Evolutionary conservation across 1,140 invertebrate species (phyloP), one percentile per base, ranked within the genome.

Genomic region (Antheraea pernyi): DNA sequence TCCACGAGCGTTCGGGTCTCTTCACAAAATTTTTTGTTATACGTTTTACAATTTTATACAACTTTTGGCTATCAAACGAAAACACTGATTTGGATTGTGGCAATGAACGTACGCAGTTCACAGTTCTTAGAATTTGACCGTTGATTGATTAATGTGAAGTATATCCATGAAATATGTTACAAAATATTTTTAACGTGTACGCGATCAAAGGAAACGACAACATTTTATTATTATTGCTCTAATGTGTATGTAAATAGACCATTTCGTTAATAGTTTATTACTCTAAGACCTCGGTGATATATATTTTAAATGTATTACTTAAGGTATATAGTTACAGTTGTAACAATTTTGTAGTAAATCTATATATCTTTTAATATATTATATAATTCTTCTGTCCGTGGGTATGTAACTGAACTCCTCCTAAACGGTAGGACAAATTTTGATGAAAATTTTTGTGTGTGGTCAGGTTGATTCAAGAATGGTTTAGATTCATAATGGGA

Each of bases 131-230:
- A 53, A 16, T 16, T 53, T 53, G 46, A 53, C 46, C 16, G 46
- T 53, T 53, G 46, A 53, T 53, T 53, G 46, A 53, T 53, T 53
- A 53, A 53, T 53, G 16, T 16, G 16, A 53, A 53, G 46, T 53
- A 53, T 53, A 53, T 53, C 46, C 46, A 53, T 53, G 46, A n/a
- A 53, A 53, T 53, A 16, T 63, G 61, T 63, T 65, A 65, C 19
- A 22, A 65, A 53, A 65, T 46, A 19, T 42, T 65, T 65, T 42
- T 22, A 48, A 22, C 64, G 46, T 59, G 58, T 71, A 68, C 71
- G 70, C 71, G 76, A 78, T 79, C 76, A 82, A 78, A 82, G 76
- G 42, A 59, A 63, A 65, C 70, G 70, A 78, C 69, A 70, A 39
- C 68, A 36, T 72, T 74, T 78, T 77, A 77, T 72, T 74, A 67